phyloP scores from a whole-genome alignment of 2,888 invertebrate species.

The Pollenia labialis region DNA sequence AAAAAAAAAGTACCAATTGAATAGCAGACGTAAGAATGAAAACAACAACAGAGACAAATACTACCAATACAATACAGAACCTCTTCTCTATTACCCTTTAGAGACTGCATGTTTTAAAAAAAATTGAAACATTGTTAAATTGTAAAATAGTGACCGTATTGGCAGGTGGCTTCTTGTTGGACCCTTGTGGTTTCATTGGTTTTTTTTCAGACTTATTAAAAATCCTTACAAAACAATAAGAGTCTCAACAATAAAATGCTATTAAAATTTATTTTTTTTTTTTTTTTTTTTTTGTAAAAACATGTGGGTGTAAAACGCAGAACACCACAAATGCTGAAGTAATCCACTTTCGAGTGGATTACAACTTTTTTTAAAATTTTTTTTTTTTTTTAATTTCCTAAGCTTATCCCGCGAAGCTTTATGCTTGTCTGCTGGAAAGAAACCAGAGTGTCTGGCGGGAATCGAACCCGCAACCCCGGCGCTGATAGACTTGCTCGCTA shows the following conservation, averaged over 20 bases:
- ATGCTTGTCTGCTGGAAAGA: no score
- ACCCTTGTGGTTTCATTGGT: conserved; percentile 11
- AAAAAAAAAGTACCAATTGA: conserved; percentile 20
- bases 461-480: no score
- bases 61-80: neutral
- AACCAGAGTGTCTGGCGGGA: no score
- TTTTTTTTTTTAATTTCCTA: no score
- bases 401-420: no score
- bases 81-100: neutral
- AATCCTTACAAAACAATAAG: neutral
- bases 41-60: neutral
- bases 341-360: no score
- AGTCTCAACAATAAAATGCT: neutral
- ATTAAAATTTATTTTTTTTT: neutral
- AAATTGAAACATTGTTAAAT: conserved; percentile 51
- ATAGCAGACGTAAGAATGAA: neutral
- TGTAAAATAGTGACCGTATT: conserved; percentile 60
- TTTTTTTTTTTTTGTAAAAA: no score
- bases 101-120: neutral
- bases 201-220: neutral
- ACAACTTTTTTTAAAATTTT: no score
- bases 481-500: no score
- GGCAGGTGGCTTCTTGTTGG: conserved; percentile 68
- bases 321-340: no score
- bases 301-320: no score